These are phyloP conservation scores for Myiotriccus ornatus DNA, from an alignment of 2,797 vertebrate genomes.

Conservation along the genomic window DNA sequence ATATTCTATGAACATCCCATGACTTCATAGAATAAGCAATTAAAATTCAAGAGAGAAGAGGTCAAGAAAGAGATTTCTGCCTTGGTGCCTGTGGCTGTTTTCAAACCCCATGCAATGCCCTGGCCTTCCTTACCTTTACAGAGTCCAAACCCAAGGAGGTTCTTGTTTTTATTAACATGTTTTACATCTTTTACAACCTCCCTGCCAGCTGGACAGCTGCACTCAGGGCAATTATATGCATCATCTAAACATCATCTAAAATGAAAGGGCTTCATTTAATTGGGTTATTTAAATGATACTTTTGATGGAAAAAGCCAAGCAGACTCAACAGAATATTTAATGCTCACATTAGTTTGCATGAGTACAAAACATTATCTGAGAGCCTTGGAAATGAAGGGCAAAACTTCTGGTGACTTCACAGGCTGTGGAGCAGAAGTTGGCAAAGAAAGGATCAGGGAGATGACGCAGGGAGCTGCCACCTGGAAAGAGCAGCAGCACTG, in stretches of 20 bases:
- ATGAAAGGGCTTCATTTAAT: conserved; percentile 26
- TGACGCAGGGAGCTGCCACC: background rate
- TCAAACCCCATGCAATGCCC: background rate
- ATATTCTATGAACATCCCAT: background rate
- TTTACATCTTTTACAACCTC: conserved; percentile 13
- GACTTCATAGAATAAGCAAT: background rate
- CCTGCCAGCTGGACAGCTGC: conserved; percentile 9
- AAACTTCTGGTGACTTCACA: background rate
- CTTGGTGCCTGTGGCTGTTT: background rate
- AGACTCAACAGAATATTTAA: background rate
- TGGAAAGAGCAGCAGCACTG: background rate
- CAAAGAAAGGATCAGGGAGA: background rate
- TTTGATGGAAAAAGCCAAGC: conserved; percentile 17
- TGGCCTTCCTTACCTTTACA: background rate
- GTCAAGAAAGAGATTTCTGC: background rate
- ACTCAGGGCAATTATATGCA: conserved; percentile 19
- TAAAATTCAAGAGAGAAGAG: background rate
- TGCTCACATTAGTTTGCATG: background rate
- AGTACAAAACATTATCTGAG: background rate
- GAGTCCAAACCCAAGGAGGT: background rate
- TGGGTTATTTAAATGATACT: conserved; percentile 34
- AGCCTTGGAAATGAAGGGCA: background rate
- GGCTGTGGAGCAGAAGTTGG: background rate
- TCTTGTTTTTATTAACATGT: conserved; percentile 37
- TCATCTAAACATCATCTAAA: conserved; percentile 46